Evolutionary conservation across 2,797 vertebrate species (phyloP).

Genomic region (Nasua narica): DNA sequence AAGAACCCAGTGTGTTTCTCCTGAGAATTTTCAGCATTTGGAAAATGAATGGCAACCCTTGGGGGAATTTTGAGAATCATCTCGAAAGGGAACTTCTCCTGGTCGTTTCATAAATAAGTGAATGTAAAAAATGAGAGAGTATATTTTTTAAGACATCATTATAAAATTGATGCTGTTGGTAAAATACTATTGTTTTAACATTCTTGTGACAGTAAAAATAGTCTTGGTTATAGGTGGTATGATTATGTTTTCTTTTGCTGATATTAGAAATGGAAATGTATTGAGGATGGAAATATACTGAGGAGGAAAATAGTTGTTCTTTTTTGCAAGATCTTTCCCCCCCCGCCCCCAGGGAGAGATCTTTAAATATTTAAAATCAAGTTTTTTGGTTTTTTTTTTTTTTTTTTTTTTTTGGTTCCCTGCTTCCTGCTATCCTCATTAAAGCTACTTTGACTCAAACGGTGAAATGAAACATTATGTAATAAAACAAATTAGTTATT

Average conservation of each 20-base stretch:
- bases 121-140: background rate
- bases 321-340: background rate
- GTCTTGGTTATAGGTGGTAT: background rate
- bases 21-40: background rate
- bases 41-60: background rate
- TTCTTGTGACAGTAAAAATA: background rate
- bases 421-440: background rate
- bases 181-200: constrained; percentile 29
- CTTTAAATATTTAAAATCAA: constrained; percentile 31
- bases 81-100: background rate
- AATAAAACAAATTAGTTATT: background rate
- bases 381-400: background rate
- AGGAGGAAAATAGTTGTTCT: background rate
- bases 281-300: constrained; percentile 2
- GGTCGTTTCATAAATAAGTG: background rate
- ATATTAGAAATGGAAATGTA: background rate
- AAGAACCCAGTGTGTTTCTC: background rate
- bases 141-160: background rate
- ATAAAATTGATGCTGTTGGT: background rate
- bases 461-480: background rate
- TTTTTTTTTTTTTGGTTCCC: background rate
- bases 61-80: background rate
- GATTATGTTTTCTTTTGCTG: constrained; percentile 19
- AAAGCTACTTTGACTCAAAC: constrained; percentile 26
- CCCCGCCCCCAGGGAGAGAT: background rate